Evolutionary conservation across 2,888 invertebrate genomes (phyloP).

Genomic region (Ferrisia virgata): DNA sequence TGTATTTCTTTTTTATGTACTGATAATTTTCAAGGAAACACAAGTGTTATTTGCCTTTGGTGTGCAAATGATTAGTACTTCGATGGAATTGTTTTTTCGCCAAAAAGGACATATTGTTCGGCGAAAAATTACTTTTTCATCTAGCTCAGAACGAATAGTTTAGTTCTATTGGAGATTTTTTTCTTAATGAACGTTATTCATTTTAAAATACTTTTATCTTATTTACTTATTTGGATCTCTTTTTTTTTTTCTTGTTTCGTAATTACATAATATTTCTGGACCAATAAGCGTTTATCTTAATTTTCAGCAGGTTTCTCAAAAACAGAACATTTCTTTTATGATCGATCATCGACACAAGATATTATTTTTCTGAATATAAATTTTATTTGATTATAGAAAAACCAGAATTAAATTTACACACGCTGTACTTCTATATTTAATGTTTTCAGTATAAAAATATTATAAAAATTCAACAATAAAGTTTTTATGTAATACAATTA

Average conservation of each 20-base stretch:
- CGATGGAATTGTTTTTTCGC: background rate
- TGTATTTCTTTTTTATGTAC: background rate
- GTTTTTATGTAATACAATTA: background rate
- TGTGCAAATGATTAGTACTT: background rate
- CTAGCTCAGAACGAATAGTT: background rate
- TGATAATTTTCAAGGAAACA: background rate
- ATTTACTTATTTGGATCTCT: slow-evolving; percentile 3
- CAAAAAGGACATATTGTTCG: background rate
- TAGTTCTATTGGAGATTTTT: background rate
- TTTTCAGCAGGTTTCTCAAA: background rate
- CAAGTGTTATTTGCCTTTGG: background rate
- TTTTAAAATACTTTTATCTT: background rate
- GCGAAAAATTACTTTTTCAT: background rate
- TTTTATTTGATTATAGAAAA: background rate
- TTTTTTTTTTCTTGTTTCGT: background rate
- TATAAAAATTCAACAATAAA: background rate
- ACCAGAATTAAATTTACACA: background rate
- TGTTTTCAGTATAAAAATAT: background rate
- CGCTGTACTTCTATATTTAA: background rate
- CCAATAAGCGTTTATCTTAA: background rate
- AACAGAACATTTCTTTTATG: background rate
- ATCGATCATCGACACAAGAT: background rate
- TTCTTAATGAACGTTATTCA: background rate
- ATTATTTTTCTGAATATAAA: background rate
- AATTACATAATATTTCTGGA: background rate